Percentiles rank a stretch among this genome's conserved stretches.
Conservation (phyloP, 2,113 vertebrate species). For the Ahaetulla prasina region DNA sequence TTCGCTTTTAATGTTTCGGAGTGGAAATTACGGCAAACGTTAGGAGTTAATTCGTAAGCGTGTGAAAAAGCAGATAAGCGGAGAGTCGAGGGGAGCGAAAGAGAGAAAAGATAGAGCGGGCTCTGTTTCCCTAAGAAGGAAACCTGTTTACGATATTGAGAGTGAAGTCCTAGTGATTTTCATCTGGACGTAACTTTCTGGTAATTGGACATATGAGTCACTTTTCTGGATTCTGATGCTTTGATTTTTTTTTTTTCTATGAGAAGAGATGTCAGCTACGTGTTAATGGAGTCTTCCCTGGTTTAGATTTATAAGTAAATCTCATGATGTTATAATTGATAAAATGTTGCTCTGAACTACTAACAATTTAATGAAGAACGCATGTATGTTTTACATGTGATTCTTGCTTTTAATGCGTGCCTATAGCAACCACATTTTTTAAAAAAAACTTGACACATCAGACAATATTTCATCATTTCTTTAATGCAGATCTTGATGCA, state of each 20-base stretch:
- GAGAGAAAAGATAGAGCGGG: not conserved
- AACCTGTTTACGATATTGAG: not conserved
- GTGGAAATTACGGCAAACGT: not conserved
- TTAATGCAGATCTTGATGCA: not conserved
- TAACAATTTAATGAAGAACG: not conserved
- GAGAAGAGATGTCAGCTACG: not conserved
- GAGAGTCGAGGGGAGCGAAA: not conserved
- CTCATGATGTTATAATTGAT: not conserved
- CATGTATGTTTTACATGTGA: not conserved
- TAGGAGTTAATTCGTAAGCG: not conserved
- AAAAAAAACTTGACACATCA: not conserved
- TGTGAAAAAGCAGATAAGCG: not conserved
- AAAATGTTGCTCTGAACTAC: not conserved
- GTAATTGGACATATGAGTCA: not conserved
- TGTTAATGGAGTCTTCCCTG: not conserved
- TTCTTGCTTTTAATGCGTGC: not conserved
- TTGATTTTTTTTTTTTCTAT: not conserved
- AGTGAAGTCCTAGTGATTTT: not conserved
- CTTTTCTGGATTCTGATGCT: not conserved
- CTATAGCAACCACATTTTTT: not conserved
- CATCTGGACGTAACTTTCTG: not conserved
- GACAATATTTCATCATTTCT: not conserved
- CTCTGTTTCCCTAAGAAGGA: not conserved
- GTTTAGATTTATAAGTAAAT: not conserved
- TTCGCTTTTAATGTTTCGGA: not conserved